Evolutionary conservation across 2,888 invertebrate species (phyloP).

Genomic region (Chouioia cunea): DNA sequence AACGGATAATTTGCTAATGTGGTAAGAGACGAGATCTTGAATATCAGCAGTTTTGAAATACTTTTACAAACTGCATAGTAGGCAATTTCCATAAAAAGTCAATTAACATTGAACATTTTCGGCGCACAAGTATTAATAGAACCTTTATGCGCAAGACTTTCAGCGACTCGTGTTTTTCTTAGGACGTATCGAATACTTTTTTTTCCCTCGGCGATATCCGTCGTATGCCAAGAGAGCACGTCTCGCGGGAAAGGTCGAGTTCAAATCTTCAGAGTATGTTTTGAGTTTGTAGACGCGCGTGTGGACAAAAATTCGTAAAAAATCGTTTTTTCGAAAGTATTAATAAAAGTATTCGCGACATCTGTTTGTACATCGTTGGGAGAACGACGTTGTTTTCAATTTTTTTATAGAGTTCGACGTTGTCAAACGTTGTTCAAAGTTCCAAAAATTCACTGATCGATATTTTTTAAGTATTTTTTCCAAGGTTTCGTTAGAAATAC

Average conservation of each 20-base stretch:
- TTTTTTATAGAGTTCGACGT: too few relatives aligned
- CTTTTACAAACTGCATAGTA: not conserved
- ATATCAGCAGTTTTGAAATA: too few relatives aligned
- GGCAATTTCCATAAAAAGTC: not conserved
- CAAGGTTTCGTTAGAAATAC: too few relatives aligned
- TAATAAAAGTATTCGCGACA: conserved; percentile 18
- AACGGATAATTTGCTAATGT: too few relatives aligned
- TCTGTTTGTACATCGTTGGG: too few relatives aligned
- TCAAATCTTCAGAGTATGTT: conserved; percentile 30
- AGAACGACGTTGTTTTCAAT: too few relatives aligned
- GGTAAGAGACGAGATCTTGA: too few relatives aligned
- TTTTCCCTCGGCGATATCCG: not conserved
- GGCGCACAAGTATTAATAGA: not conserved
- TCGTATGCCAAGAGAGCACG: not conserved
- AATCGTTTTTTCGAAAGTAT: conserved; percentile 12
- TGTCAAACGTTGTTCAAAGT: too few relatives aligned
- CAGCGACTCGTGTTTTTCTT: conserved; percentile 10
- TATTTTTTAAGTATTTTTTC: too few relatives aligned
- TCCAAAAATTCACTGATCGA: too few relatives aligned
- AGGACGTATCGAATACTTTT: not conserved
- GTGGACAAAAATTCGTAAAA: conserved; percentile 13
- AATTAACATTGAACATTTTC: conserved; percentile 8
- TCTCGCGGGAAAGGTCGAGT: conserved; percentile 17
- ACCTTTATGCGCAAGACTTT: conserved; percentile 10
- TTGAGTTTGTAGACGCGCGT: conserved; percentile 14